These are phyloP conservation scores for Galerucella nymphaeae DNA, from an alignment of 2,888 invertebrate genomes.

Conservation along the genomic window DNA sequence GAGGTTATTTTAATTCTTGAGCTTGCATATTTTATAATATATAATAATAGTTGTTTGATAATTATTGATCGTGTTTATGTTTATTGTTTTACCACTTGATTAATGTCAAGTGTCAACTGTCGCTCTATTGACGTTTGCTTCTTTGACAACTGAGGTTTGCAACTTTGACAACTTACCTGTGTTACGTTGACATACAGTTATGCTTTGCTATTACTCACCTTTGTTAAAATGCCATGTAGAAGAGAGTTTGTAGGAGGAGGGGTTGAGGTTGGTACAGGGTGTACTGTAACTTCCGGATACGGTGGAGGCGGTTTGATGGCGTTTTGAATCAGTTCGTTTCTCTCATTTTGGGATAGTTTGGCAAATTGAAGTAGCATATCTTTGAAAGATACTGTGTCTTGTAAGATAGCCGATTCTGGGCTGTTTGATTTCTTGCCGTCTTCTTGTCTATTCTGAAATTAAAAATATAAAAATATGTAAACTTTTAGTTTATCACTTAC, in stretches of 20 bases:
- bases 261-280: constrained; percentile 71
- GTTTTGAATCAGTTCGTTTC: constrained; percentile 60
- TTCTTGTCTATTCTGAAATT: constrained; percentile 55
- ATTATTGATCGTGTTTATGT: too few species aligned
- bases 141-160: too few species aligned
- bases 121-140: too few species aligned
- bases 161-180: too few species aligned
- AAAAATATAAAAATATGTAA: constrained; percentile 13
- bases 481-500: too few species aligned
- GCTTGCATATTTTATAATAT: too few species aligned
- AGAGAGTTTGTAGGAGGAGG: constrained; percentile 70
- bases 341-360: constrained; percentile 69
- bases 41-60: too few species aligned
- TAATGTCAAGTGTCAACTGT: too few species aligned
- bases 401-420: constrained; percentile 13
- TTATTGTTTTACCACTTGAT: too few species aligned
- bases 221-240: constrained; percentile 82
- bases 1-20: too few species aligned
- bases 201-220: constrained; percentile 63
- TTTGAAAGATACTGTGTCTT: constrained; percentile 69
- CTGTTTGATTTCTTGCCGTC: constrained; percentile 50
- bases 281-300: constrained; percentile 83
- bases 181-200: too few species aligned
- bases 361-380: constrained; percentile 83
- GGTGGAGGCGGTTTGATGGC: constrained; percentile 71